Base-by-base conservation (phyloP, 2,888 invertebrate species). In the Oxyteleia sp. region DNA sequence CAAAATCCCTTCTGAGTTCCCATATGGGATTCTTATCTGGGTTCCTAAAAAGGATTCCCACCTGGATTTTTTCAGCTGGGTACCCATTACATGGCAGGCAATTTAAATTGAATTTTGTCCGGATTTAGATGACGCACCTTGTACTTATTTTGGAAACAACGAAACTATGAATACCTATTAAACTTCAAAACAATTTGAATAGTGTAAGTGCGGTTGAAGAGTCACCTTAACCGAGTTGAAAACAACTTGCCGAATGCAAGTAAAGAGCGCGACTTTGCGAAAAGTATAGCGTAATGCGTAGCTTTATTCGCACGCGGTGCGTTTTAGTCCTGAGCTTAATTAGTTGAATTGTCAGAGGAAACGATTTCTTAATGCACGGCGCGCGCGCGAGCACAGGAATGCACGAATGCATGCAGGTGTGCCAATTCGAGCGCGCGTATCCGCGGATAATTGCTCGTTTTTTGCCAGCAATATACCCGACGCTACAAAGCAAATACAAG, bases 371-470 rank as follows among this genome's bases (percentile, higher is more conserved):
- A 57, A 72, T 59, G 81, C 78, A 72, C 55, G 43, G 61, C 55
- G 43, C 32, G 35, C 38, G 16, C 35, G 68, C 26, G 38, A 26
- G 45, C 18, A 26, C 41, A 59, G 43, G 76, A 68, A 78, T 78
- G 55, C 35, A 57, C 20, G 51, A 20, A 69, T 69, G 72, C 38
- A 69, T 49, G 64, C 71, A 82, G 59, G 78, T 76, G 81, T 78
- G 69, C 78, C 74, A 80, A 74, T 78, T 69, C 57, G 74, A 69
- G 76, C 72, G 79, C 74, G 43, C 68, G 57, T 84, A 74, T 85
- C 63, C 82, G 72, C 76, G 76, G 75, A 82, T 86, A 87, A 86
- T 85, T 81, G 84, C 81, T 72, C 51, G 75, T 66, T 82, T 49
- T 82, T 82, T 74, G 72, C 49, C 43, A 61, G 79, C 83, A 51